Base-by-base conservation (phyloP, 2,888 invertebrate species). In the Psococerastis gibbosa region DNA sequence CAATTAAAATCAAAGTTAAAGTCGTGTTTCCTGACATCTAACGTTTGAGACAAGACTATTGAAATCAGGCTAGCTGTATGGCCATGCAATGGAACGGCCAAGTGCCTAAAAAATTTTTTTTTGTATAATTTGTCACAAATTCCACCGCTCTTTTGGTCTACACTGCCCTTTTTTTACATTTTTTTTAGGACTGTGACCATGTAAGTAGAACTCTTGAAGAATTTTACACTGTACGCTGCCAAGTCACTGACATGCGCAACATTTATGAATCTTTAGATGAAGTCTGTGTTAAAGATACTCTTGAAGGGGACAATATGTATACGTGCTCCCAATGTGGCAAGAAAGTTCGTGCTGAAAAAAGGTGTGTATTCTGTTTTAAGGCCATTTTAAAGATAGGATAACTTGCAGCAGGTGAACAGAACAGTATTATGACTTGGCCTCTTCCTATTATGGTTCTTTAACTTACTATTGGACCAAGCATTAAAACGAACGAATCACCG, bases 291-390 rank as follows among this genome's bases (percentile, higher is more conserved):
- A 94, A 94, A 59, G 94, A 94, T 60, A 92, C 91, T 20, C 64
- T 94, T 1, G 94, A 94, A 61, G 94, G 94, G 35, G 94, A 94
- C 63, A 94, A 94, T 61, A 94, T 94, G 82, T 94, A 94, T 61
- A 94, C 91, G 0, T 94, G 94, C 60, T 89, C 89, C 11, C 88
- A 89, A 54, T 94, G 92, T 59, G 82, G 88, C 4, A 84, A 82
- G 56, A 94, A 94, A 71, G 94, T 94, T 34, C 69, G 92, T 35
- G 94, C 94, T 0, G 92, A 94, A 60, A 94, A 94, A 60, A 67
- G 85, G n/a, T n/a, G n/a, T n/a, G n/a, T n/a, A n/a, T n/a, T n/a
- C n/a, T n/a, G n/a, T n/a, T n/a, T n/a, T n/a, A n/a, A n/a, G n/a
- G n/a, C n/a, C n/a, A n/a, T n/a, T n/a, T n/a, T n/a, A n/a, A n/a